Base-by-base conservation (phyloP, 2,888 invertebrate genomes). In the Caenorhabditis plicata region DNA sequence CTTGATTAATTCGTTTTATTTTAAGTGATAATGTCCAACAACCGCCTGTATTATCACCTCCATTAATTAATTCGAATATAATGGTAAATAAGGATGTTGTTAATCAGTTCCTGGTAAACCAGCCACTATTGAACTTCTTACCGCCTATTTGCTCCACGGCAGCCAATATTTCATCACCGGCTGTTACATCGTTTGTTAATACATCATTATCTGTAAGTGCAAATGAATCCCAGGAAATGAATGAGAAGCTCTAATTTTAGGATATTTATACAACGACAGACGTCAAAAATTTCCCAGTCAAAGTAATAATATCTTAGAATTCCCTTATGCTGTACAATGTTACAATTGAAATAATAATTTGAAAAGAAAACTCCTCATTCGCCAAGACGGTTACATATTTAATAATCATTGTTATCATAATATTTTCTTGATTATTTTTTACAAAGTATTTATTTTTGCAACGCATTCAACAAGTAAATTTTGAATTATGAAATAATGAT, bases 301-400 rank as follows among this genome's bases (percentile, higher is more conserved):
- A 72, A 58, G 70, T 72, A 20, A 61, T 68, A 29, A 36, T 72
- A n/a, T 68, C 67, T 11, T 68, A 64, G 63, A 32, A 9, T 38
- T 4, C 11, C n/a, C 41, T 35, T n/a, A n/a, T n/a, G n/a, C n/a
- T n/a, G n/a, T n/a, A n/a, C n/a, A 17, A 4, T 33, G 33, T 33
- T 33, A 4, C 17, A 42, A 41, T 36, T 42, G 45, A 42, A 47
- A 41, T 27, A 33, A 15, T 4, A 33, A 33, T 33, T 33, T 13
- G 7, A n/a, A n/a, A n/a, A n/a, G n/a, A n/a, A n/a, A n/a, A n/a
- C n/a, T n/a, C n/a, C n/a, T n/a, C n/a, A n/a, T n/a, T n/a, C n/a
- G n/a, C n/a, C n/a, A n/a, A n/a, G n/a, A n/a, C n/a, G n/a, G n/a
- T n/a, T n/a, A n/a, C n/a, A n/a, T n/a, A n/a, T n/a, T n/a, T n/a